Evolutionary conservation across 1,140 invertebrate genomes (phyloP), one percentile per base, ranked within the genome.

Genomic region (Manduca sexta): DNA sequence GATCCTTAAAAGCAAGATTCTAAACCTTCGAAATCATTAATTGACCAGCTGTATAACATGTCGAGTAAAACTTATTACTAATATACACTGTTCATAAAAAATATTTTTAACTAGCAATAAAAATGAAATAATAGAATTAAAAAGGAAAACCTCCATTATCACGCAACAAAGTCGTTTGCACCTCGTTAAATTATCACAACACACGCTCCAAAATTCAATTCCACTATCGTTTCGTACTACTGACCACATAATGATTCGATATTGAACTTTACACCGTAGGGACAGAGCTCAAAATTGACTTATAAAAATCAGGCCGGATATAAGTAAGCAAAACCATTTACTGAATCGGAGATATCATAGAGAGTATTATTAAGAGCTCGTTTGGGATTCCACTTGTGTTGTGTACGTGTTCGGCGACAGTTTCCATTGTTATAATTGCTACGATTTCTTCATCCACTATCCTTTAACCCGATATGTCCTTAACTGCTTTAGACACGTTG

Each of bases 311-410:
- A 59, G 61, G 3, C 14, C 2, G 21, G 14, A 43, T 58, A 60
- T 64, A 68, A 63, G 57, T 60, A 63, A 58, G 54, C 54, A 62
- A 61, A 64, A 39, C 55, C 59, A 61, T 64, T 69, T 60, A 57
- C 57, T 60, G 55, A 67, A 66, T 69, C 55, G 56, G 52, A 48
- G 55, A 72, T 79, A 79, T 80, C 62, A 75, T 69, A 69, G 61
- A 60, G 49, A 59, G 63, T 67, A 63, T 74, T 80, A 80, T 80
- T 78, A 80, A 80, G 70, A 76, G 74, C 58, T 71, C 69, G 69
- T 80, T 76, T 69, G 65, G 70, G 70, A 80, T 80, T 76, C 70
- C 64, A 51, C 65, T 68, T 62, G 67, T 80, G 72, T 76, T 75
- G 52, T 64, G 59, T 51, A 39, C 56, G 50, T 43, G 39, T 50